Conservation (phyloP, 2,888 invertebrate genomes). For the Sphaerophoria rueppellii region DNA sequence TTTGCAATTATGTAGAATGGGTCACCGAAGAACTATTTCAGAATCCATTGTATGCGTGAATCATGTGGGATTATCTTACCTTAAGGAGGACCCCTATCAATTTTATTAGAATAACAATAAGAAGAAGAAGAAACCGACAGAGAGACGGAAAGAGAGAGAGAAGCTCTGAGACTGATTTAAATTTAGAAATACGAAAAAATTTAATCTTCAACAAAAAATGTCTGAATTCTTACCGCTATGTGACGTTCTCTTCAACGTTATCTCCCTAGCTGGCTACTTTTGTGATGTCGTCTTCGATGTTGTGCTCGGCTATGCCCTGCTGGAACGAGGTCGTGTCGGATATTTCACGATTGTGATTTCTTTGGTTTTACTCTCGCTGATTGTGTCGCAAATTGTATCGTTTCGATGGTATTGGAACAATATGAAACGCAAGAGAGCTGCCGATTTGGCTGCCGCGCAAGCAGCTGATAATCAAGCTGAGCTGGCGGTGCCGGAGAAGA, state of each 20-base stretch:
- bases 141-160: constrained; percentile 8
- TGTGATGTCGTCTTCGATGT: constrained; percentile 95
- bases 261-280: constrained; percentile 94
- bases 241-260: constrained; percentile 95
- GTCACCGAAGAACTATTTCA: constrained; percentile 22
- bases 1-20: constrained; percentile 36
- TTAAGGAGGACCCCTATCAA: constrained; percentile 23
- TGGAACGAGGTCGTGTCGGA: constrained; percentile 86
- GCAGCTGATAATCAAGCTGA: constrained; percentile 45
- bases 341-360: constrained; percentile 88
- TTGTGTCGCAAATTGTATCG: constrained; percentile 90
- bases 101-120: not conserved
- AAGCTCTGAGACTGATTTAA: constrained; percentile 51
- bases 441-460: constrained; percentile 12
- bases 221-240: constrained; percentile 95
- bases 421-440: constrained; percentile 47
- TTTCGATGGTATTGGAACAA: constrained; percentile 87
- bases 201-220: constrained; percentile 79
- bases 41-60: constrained; percentile 29
- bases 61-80: constrained; percentile 42
- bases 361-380: constrained; percentile 88
- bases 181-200: not conserved
- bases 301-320: constrained; percentile 92
- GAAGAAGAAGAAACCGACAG: not conserved
- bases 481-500: constrained; percentile 43